Base-by-base conservation (phyloP, 2,888 invertebrate species). In the Chironomus tentans region DNA sequence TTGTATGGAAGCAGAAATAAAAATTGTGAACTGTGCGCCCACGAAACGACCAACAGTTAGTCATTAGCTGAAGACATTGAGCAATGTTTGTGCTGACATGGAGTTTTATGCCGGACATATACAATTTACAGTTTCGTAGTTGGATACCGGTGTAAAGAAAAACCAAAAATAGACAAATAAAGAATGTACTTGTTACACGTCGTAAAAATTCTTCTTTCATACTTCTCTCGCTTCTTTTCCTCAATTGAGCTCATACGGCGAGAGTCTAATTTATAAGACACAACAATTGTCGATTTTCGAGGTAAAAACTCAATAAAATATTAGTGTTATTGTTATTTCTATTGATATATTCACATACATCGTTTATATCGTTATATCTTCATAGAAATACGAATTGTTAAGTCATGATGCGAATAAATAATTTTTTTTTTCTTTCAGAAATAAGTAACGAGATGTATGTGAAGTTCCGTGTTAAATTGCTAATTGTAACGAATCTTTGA, bases 391-490 rank as follows among this genome's bases (percentile, higher is more conserved):
- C 38, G 38, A 38, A 76, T 70, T 70, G 70, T 76, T 76, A 76
- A 76, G 76, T 48, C 70, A 70, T 70, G 70, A 70, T 70, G 70
- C 69, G 69, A 74, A 69, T 68, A 73, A 68, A 77, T 15, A 56
- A 56, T 15, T 15, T 56, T 18, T 56, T 28, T 28, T 2, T 28
- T 28, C 3, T 62, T 74, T 61, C 74, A 76, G 62, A 56, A 24
- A 47, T 50, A 48, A 38, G 48, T 73, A 75, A 68, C 76, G 77
- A 77, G 70, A 76, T 77, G 74, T 78, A 77, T 77, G 82, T 82
- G 2, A 82, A 89, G 89, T 91, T 92, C 80, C 92, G 92, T 15
- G 87, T 92, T 76, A 92, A 92, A 84, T 87, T 92, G 79, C 91
- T 92, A 81, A 91, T 92, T 82, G 85, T 89, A 77, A 87, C 88